Percentiles rank a stretch among this genome's conserved stretches.
Evolutionary conservation across 2,113 vertebrate species (phyloP).

Genomic region (Cyphomyrus plagiostoma): DNA sequence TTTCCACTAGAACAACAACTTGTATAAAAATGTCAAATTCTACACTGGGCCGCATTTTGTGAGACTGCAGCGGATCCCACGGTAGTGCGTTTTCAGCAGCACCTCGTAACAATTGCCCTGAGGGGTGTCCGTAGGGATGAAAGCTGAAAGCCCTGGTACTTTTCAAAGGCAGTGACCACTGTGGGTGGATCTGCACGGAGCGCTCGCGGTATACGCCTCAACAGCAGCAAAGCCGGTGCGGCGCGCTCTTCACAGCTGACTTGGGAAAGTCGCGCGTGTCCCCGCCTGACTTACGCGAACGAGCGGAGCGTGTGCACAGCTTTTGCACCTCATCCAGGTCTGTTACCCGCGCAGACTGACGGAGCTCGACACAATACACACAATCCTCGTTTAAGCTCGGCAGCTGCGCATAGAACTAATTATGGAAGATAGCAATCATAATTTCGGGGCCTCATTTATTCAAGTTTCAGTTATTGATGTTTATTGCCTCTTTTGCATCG

Average conservation of each 20-base stretch:
- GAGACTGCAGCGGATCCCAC: not conserved
- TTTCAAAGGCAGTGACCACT: not conserved
- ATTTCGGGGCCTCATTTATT: conserved; percentile 7
- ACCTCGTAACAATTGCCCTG: not conserved
- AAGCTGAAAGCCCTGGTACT: not conserved
- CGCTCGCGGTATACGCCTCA: not conserved
- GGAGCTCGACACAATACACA: not conserved
- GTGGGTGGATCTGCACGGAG: not conserved
- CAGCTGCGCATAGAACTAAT: conserved; percentile 16
- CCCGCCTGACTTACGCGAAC: not conserved
- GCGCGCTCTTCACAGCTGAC: not conserved
- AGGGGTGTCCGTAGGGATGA: not conserved
- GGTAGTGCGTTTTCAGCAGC: too few species aligned
- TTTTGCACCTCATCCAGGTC: not conserved
- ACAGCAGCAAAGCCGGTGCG: not conserved
- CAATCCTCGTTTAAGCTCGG: not conserved
- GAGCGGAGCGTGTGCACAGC: not conserved
- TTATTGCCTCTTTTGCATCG: conserved; percentile 10
- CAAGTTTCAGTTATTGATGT: conserved; percentile 16
- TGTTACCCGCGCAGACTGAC: not conserved
- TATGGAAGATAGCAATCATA: conserved; percentile 1
- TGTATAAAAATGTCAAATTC: not conserved
- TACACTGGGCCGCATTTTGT: not conserved
- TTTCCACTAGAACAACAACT: not conserved
- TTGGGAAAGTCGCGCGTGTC: not conserved